Evolutionary conservation across 2,113 vertebrate genomes (phyloP), one percentile per base, ranked within the genome.

Genomic region (Equus przewalskii): DNA sequence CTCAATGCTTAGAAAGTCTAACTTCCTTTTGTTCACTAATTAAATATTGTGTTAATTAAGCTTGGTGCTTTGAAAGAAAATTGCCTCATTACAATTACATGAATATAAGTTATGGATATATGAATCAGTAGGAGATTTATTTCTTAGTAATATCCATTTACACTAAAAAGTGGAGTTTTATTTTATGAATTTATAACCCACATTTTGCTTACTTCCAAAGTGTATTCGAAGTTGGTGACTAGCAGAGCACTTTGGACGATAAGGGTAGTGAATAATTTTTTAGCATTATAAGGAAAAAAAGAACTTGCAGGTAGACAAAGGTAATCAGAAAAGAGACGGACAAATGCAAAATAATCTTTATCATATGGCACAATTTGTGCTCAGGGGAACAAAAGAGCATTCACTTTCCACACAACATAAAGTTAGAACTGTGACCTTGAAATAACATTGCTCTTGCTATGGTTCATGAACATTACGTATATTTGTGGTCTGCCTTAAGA

Each of bases 11-110:
- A 44, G 5, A 78, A 65, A 72, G 11, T 46, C 51, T 54, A 94
- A 58, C 13, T 78, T 72, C 1, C 46, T 89, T 75, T 89, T 83
- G 4, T 89, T 89, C 36, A 56, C 33, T 9, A 85, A 41, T 3
- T 92, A 86, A 92, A 94, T 65, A 78, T 58, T 87, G 22, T 86
- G 9, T 90, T 95, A 62, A 64, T 95, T 90, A 86, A 76, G 41
- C 19, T 65, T 85, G 51, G 1, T 49, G 22, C 84, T 84, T 76
- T 90, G 26, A 95, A 56, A 80, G 51, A 14, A 76, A 41, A 28
- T 3, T 54, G 5, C 13, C n/a, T 96, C 69, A 60, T 67, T 83
- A 62, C 70, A 33, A 86, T 41, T 85, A 58, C 15, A 73, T 60
- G 24, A 56, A 75, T 75, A 33, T 51, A 96, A 78, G 30, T 91